Evolutionary conservation across 2,888 invertebrate species (phyloP).

Genomic region (Drosophila silvestris): DNA sequence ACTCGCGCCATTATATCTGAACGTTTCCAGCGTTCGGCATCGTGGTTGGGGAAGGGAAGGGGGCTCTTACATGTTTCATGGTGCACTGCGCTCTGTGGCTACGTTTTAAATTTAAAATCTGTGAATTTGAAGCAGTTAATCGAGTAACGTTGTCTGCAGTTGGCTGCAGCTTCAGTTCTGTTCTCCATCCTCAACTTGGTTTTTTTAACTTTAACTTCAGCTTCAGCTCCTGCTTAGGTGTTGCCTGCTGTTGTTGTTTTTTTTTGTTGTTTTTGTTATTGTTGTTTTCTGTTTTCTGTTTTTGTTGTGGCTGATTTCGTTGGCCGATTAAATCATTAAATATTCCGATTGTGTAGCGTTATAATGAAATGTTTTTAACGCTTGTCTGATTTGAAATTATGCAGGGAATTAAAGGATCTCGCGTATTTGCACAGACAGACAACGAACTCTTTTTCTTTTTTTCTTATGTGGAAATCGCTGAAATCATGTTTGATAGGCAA

Average conservation of each 20-base stretch:
- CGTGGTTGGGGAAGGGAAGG: neutral
- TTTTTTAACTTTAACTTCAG: constrained; percentile 10
- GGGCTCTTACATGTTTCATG: constrained; percentile 46
- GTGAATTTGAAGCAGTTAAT: constrained; percentile 84
- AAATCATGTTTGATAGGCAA: constrained; percentile 4
- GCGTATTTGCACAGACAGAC: constrained; percentile 57
- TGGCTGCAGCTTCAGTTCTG: constrained; percentile 25
- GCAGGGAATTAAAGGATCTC: constrained; percentile 83
- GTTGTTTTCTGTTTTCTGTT: constrained; percentile 41
- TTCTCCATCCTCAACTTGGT: neutral
- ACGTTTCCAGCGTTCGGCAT: constrained; percentile 32
- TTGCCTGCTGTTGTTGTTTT: constrained; percentile 55
- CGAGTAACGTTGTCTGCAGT: constrained; percentile 73
- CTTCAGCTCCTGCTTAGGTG: constrained; percentile 69
- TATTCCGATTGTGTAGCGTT: constrained; percentile 85
- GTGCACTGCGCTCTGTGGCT: constrained; percentile 57
- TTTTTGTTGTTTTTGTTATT: constrained; percentile 24
- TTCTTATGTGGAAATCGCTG: constrained; percentile 56
- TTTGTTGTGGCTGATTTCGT: constrained; percentile 61
- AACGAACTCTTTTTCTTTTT: constrained; percentile 19
- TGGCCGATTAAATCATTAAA: constrained; percentile 84
- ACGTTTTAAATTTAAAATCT: constrained; percentile 83
- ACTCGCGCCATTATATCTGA: constrained; percentile 84
- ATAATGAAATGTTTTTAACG: constrained; percentile 85
- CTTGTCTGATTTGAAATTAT: constrained; percentile 84